A percentile compares a stretch with the other conserved stretches of the same genome.
These are phyloP conservation scores for Drosophila navojoa DNA, from an alignment of 1,140 invertebrate species.

Conservation along the genomic window DNA sequence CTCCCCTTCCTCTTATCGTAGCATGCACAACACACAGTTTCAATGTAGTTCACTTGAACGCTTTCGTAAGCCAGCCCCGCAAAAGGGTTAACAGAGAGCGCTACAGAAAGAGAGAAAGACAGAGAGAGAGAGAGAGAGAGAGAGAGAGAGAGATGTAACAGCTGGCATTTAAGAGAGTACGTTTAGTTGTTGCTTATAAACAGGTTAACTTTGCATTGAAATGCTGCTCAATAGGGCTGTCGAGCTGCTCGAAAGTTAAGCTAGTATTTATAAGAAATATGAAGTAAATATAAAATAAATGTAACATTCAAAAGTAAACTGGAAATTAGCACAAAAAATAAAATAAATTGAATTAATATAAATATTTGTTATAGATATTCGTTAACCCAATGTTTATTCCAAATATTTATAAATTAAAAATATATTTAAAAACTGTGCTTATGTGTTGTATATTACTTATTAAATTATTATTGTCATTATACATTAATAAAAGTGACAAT, in stretches of 20 bases:
- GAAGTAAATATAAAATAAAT: background rate
- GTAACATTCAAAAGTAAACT: no score
- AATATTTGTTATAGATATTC: no score
- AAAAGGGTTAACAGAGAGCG: conserved; percentile 57
- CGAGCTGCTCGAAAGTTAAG: background rate
- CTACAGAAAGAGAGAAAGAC: conserved; percentile 19
- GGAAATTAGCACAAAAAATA: no score
- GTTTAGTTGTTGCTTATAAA: conserved; percentile 9
- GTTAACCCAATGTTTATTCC: no score
- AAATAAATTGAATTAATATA: background rate
- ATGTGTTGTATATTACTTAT: no score
- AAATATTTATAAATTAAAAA: no score
- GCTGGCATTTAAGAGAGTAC: conserved; percentile 54
- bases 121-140: background rate
- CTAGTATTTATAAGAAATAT: background rate
- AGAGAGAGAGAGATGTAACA: conserved; percentile 27
- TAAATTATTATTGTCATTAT: no score
- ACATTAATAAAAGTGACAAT: no score
- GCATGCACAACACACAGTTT: conserved; percentile 4
- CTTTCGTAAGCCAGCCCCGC: conserved; percentile 66
- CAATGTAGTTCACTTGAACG: conserved; percentile 68
- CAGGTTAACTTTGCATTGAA: conserved; percentile 16
- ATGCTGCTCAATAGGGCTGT: conserved; percentile 8
- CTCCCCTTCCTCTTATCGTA: no score
- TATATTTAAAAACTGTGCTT: no score